These are phyloP conservation scores for Caenorhabditis auriculariae DNA, from an alignment of 2,888 invertebrate species.

Conservation along the genomic window DNA sequence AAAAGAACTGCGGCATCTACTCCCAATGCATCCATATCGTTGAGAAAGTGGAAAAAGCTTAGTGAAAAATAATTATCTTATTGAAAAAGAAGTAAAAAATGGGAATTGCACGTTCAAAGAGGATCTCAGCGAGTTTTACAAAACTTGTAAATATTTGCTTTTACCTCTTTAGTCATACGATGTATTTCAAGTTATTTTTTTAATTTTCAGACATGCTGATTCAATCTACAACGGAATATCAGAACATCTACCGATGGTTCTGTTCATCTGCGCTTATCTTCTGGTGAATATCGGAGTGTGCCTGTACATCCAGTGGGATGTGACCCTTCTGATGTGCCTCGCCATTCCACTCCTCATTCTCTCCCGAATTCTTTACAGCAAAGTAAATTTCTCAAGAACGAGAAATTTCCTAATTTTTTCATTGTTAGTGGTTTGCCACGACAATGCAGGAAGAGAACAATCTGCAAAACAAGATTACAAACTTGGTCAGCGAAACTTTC, in stretches of 20 bases:
- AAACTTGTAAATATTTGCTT: too few species aligned
- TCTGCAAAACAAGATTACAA: slow-evolving; percentile 58
- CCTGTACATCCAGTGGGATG: slow-evolving; percentile 60
- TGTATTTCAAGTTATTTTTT: neutral
- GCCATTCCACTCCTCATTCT: slow-evolving; percentile 51
- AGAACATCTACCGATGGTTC: slow-evolving; percentile 59
- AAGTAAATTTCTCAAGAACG: slow-evolving; percentile 29
- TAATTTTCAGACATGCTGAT: slow-evolving; percentile 54
- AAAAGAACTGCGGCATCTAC: too few species aligned
- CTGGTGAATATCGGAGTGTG: slow-evolving; percentile 46
- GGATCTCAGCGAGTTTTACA: too few species aligned
- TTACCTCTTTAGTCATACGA: neutral
- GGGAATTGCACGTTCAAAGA: too few species aligned
- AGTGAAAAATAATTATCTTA: too few species aligned
- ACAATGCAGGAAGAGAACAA: slow-evolving; percentile 56
- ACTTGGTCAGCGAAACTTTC: slow-evolving; percentile 60
- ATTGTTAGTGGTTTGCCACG: slow-evolving; percentile 59
- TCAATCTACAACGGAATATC: slow-evolving; percentile 61
- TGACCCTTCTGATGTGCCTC: slow-evolving; percentile 57
- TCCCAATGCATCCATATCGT: too few species aligned
- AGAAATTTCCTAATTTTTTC: slow-evolving; percentile 1
- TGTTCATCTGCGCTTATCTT: slow-evolving; percentile 53
- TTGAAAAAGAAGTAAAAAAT: too few species aligned
- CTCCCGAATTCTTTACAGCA: slow-evolving; percentile 55
- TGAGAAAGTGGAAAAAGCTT: too few species aligned